These are phyloP conservation scores for Drosophila greeni DNA, from an alignment of 2,888 invertebrate species.

Conservation along the genomic window DNA sequence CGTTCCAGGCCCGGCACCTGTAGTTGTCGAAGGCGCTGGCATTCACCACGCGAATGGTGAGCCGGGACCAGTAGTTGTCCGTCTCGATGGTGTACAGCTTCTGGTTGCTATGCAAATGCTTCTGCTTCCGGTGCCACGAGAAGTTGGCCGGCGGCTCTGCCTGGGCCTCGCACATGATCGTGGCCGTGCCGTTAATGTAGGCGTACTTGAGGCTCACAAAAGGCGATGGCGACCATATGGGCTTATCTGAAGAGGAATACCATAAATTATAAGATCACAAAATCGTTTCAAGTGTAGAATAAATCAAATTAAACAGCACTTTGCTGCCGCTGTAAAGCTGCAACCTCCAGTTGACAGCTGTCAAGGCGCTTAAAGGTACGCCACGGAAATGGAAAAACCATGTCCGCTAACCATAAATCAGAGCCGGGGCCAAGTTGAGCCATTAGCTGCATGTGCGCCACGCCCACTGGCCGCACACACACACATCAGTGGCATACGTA, in stretches of 20 bases:
- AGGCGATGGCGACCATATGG: slow-evolving; percentile 73
- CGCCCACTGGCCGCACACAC: slow-evolving; percentile 29
- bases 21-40: slow-evolving; percentile 80
- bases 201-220: slow-evolving; percentile 73
- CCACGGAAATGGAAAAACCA: slow-evolving; percentile 42
- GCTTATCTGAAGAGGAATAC: slow-evolving; percentile 72
- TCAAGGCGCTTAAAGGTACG: slow-evolving; percentile 31
- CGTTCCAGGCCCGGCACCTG: slow-evolving; percentile 81
- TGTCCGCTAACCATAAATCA: slow-evolving; percentile 58
- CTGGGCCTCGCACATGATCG: slow-evolving; percentile 81
- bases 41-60: slow-evolving; percentile 74
- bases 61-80: slow-evolving; percentile 74
- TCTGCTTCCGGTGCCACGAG: slow-evolving; percentile 79
- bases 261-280: too few relatives aligned
- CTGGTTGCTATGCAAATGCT: slow-evolving; percentile 73
- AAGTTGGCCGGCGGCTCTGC: slow-evolving; percentile 81
- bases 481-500: slow-evolving; percentile 17
- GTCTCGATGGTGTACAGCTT: slow-evolving; percentile 71
- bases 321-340: neutral
- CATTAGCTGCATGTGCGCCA: slow-evolving; percentile 64
- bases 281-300: neutral
- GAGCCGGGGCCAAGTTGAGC: slow-evolving; percentile 37
- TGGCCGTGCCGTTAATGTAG: slow-evolving; percentile 80
- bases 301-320: neutral
- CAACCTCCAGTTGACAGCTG: slow-evolving; percentile 8